Evolutionary conservation across 2,113 vertebrate species (phyloP), one percentile per base, ranked within the genome.

Genomic region (Oncorhynchus keta): DNA sequence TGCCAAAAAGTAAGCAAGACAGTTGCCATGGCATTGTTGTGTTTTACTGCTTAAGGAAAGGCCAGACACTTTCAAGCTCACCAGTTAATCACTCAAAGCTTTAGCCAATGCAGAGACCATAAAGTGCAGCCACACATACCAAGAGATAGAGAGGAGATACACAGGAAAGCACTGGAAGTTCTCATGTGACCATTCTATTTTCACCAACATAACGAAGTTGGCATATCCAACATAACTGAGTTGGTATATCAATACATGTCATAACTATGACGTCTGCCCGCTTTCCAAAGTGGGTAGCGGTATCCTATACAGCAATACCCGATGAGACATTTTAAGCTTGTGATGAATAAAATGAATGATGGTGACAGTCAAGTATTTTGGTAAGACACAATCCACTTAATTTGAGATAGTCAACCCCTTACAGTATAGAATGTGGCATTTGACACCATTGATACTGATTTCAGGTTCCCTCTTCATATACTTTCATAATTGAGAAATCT

Each of bases 1-100:
- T 83, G 79, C 76, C 83, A 78, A 71, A 76, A 84, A 76, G 62
- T 70, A 69, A 7, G 70, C 79, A 76, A 1, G 73, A 55, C 78
- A 45, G 91, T 92, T 91, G 84, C 91, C 81, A 89, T 83, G 86
- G 90, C 79, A 75, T 71, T 64, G 72, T 32, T 72, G 80, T 72
- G 84, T 86, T 92, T 91, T 90, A 90, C 77, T 72, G 76, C 81
- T 59, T 68, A 72, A 5, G 84, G 64, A 88, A 89, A 91, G 84
- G 86, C 76, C 80, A 73, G 28, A 51, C 77, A 88, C 20, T 20
- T 80, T 87, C 83, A 81, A 78, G 68, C 80, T 75, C 74, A 30
- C 72, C 82, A 73, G 86, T 89, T 85, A 89, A 90, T 90, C 89
- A 89, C 74, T 85, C 86, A 85, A 83, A 45, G 75, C 75, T 76